These are phyloP conservation scores for Sitta carolinensis DNA, from an alignment of 2,797 vertebrate genomes.

Conservation along the genomic window DNA sequence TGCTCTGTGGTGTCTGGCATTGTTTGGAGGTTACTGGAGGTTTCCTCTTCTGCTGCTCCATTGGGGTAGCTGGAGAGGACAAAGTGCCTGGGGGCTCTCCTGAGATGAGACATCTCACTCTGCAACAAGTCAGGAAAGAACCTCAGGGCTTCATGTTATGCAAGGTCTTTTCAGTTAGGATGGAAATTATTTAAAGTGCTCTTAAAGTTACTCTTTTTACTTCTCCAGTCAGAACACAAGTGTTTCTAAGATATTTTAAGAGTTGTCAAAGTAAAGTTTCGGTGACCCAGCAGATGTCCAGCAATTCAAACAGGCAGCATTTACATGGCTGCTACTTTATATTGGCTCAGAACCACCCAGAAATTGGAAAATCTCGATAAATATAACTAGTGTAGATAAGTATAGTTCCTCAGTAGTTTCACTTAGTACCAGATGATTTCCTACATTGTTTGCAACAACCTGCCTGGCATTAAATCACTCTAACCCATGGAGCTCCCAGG, in stretches of 20 bases:
- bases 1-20: conserved; percentile 55
- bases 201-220: background rate
- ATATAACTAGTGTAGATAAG: background rate
- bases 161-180: background rate
- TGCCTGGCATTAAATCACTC: background rate
- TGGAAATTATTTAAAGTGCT: background rate
- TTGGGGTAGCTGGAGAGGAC: conserved; percentile 34
- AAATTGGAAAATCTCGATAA: conserved; percentile 27
- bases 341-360: background rate
- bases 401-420: conserved; percentile 32
- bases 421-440: background rate
- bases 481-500: background rate
- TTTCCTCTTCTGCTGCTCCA: conserved; percentile 24
- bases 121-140: background rate
- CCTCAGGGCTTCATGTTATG: background rate
- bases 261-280: conserved; percentile 47
- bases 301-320: background rate
- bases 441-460: background rate
- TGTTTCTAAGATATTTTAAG: background rate
- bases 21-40: conserved; percentile 19
- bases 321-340: background rate
- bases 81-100: conserved; percentile 23
- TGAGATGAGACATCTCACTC: conserved; percentile 66
- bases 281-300: conserved; percentile 30
- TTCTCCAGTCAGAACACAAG: background rate